Evolutionary conservation across 1,140 invertebrate genomes (phyloP).

Genomic region (Bombus cullumanus): DNA sequence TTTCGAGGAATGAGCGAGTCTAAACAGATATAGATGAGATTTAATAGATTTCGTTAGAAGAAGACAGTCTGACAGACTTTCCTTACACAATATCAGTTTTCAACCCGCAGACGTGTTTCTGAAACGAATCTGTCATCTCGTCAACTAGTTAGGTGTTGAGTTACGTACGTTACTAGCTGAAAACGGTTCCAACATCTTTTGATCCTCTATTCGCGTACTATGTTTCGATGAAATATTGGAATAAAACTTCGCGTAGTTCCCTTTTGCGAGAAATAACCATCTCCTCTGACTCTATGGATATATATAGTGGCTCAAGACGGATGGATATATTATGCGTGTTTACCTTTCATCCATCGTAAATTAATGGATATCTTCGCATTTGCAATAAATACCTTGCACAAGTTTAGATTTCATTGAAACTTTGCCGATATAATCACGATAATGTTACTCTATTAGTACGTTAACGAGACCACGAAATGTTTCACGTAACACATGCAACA

Average conservation of each 20-base stretch:
- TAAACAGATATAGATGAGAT: neutral
- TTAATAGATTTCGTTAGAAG: neutral
- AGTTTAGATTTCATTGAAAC: too few species aligned
- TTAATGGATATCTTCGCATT: too few species aligned
- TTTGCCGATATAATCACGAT: too few species aligned
- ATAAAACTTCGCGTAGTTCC: neutral
- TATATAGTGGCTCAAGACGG: too few species aligned
- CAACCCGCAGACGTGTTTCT: neutral
- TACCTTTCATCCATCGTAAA: too few species aligned
- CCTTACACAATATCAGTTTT: neutral
- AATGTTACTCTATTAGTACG: too few species aligned
- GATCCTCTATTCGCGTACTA: neutral
- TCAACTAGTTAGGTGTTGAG: neutral
- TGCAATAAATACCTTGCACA: too few species aligned
- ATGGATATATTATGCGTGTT: too few species aligned
- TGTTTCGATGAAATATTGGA: neutral
- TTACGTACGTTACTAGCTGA: neutral
- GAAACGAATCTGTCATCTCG: neutral
- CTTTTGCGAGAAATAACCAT: neutral
- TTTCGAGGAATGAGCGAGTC: too few species aligned
- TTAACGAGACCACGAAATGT: too few species aligned
- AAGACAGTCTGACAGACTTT: neutral
- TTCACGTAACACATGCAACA: too few species aligned
- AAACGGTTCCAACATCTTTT: neutral
- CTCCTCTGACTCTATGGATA: too few species aligned